phyloP scores from a whole-genome alignment of 2,888 invertebrate genomes.

The Cepaea hortensis region DNA sequence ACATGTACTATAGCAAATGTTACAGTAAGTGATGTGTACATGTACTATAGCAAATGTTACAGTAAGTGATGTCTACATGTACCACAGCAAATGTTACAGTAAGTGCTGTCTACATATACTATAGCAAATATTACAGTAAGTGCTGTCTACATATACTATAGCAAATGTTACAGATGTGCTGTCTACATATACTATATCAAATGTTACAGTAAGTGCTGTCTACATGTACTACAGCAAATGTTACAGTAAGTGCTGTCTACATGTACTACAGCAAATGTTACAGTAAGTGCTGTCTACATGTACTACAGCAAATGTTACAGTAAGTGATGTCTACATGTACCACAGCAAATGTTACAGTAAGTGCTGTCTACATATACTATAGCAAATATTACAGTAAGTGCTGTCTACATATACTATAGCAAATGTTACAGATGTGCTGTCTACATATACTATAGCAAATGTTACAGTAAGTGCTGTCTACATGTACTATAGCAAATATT shows the following conservation, averaged over 20 bases:
- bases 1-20: too few species aligned
- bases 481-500: background rate
- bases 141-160: background rate
- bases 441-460: background rate
- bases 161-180: background rate
- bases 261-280: background rate
- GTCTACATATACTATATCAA: background rate
- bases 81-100: background rate
- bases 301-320: too few species aligned
- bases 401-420: constrained; percentile 54
- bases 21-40: too few species aligned
- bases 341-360: background rate
- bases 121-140: background rate
- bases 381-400: background rate
- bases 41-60: too few species aligned
- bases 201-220: background rate
- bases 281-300: background rate
- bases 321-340: background rate
- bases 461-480: background rate
- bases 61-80: background rate
- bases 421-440: constrained; percentile 65
- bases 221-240: background rate
- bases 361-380: background rate
- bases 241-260: background rate
- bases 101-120: background rate